Conservation (phyloP, 2,113 vertebrate genomes). For the Orcinus orca region DNA sequence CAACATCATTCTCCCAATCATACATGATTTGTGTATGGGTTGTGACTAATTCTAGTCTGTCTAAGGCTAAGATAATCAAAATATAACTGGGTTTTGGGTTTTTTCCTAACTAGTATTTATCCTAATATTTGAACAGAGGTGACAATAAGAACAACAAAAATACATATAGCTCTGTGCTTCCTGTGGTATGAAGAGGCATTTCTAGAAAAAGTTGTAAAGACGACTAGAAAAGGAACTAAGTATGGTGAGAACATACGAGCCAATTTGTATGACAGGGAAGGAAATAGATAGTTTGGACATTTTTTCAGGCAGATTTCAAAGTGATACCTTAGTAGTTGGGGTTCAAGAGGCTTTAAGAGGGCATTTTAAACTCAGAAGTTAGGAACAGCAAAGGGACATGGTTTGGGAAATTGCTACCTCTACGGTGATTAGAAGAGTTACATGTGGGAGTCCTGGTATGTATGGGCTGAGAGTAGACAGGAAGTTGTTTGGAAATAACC, state of each 20-base stretch:
- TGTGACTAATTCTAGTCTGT: neutral
- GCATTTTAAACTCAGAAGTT: neutral
- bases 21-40: neutral
- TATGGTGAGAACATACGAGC: neutral
- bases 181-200: neutral
- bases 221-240: neutral
- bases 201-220: neutral
- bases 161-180: neutral
- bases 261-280: neutral
- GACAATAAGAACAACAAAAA: neutral
- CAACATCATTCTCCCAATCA: neutral
- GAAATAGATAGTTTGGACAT: neutral
- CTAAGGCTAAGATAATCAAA: neutral
- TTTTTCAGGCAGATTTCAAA: conserved; percentile 22
- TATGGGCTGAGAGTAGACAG: neutral
- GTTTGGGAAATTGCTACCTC: neutral
- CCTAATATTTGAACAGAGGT: neutral
- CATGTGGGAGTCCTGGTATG: neutral
- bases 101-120: neutral
- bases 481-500: neutral
- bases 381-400: neutral
- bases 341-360: neutral
- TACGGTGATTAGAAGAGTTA: neutral
- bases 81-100: neutral
- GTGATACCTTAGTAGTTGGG: neutral